Conservation (phyloP, 2,888 invertebrate species). For the Steinernema scapterisci region DNA sequence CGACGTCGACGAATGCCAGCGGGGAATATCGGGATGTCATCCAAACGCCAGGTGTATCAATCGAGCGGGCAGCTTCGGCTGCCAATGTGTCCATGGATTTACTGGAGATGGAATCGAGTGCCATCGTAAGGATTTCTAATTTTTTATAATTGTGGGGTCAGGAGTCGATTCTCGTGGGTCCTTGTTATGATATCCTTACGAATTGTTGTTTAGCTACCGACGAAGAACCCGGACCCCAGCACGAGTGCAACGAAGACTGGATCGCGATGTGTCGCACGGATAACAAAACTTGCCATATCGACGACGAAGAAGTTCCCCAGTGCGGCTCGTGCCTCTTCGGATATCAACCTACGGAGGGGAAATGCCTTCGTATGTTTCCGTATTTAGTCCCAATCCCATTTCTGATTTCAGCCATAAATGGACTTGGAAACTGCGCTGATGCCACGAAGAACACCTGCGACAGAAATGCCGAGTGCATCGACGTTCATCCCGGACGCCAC, state of each 20-base stretch:
- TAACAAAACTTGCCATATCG: slow-evolving; percentile 64
- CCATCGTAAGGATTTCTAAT: slow-evolving; percentile 41
- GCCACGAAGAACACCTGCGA: slow-evolving; percentile 56
- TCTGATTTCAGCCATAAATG: slow-evolving; percentile 51
- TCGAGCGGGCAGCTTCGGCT: slow-evolving; percentile 76
- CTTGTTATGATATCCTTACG: too few species aligned
- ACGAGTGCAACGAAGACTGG: slow-evolving; percentile 57
- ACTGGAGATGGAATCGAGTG: slow-evolving; percentile 57
- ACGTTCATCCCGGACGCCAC: slow-evolving; percentile 60
- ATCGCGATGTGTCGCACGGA: slow-evolving; percentile 52
- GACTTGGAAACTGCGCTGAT: slow-evolving; percentile 55
- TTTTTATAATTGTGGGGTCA: too few species aligned
- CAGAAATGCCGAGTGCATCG: slow-evolving; percentile 62
- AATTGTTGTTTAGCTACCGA: not conserved
- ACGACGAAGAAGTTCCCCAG: slow-evolving; percentile 62
- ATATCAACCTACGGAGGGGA: slow-evolving; percentile 60
- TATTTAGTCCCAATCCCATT: too few species aligned
- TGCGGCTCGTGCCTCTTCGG: slow-evolving; percentile 62
- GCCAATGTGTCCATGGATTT: slow-evolving; percentile 77
- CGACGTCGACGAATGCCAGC: slow-evolving; percentile 52
- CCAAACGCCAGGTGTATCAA: slow-evolving; percentile 72
- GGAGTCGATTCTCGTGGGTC: too few species aligned
- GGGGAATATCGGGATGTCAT: slow-evolving; percentile 54
- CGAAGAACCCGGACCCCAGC: not conserved
- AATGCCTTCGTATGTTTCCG: slow-evolving; percentile 53